A percentile compares a stretch with the other conserved stretches of the same genome.
These are phyloP conservation scores for Monochamus saltuarius DNA, from an alignment of 1,140 invertebrate species.

Conservation along the genomic window DNA sequence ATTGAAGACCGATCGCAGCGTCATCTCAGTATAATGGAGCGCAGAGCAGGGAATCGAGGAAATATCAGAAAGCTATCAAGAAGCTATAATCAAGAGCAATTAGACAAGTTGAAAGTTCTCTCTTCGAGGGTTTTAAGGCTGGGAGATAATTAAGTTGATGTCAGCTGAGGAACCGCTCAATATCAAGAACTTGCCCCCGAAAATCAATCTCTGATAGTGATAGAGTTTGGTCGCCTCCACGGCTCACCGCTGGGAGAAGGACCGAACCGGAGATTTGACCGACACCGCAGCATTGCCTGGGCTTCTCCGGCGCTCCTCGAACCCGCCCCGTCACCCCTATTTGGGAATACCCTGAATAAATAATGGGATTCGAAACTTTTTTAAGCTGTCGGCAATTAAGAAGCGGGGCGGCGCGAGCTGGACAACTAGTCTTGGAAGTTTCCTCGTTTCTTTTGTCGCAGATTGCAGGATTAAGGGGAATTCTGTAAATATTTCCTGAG, in stretches of 20 bases:
- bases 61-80: slow-evolving; percentile 24
- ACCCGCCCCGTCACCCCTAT: too few species aligned
- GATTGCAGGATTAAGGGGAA: too few species aligned
- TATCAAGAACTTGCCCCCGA: slow-evolving; percentile 26
- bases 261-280: background rate
- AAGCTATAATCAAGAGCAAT: slow-evolving; percentile 31
- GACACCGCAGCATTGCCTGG: background rate
- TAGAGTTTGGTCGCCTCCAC: slow-evolving; percentile 10
- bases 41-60: background rate
- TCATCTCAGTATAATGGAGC: too few species aligned
- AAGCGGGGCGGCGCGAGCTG: too few species aligned
- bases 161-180: slow-evolving; percentile 28
- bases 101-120: slow-evolving; percentile 29
- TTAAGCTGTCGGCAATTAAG: too few species aligned
- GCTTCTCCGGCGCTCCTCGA: too few species aligned
- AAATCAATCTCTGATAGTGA: slow-evolving; percentile 13
- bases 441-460: too few species aligned
- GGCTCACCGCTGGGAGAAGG: slow-evolving; percentile 4
- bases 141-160: slow-evolving; percentile 36
- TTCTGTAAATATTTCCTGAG: too few species aligned
- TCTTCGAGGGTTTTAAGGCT: slow-evolving; percentile 22
- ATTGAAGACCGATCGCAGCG: too few species aligned
- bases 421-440: too few species aligned
- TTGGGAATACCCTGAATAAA: too few species aligned
- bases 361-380: too few species aligned